A percentile compares a stretch with the other conserved stretches of the same genome.
These are phyloP conservation scores for Tetragnatha versicolor DNA, from an alignment of 1,140 invertebrate genomes.

Conservation along the genomic window DNA sequence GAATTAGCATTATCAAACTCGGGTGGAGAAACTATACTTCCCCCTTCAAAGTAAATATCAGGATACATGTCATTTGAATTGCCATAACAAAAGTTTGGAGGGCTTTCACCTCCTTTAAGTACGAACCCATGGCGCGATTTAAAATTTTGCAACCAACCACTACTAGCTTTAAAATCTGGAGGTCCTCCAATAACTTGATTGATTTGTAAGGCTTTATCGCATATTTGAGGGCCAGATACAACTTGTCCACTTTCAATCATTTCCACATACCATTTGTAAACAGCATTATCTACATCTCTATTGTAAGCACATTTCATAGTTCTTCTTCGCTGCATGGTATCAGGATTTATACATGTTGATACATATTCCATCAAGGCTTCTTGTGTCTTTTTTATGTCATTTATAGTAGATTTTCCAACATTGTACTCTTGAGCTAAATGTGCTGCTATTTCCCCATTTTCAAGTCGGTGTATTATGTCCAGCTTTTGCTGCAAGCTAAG, in stretches of 20 bases:
- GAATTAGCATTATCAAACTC: slow-evolving; percentile 8
- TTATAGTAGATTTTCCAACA: background rate
- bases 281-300: slow-evolving; percentile 18
- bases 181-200: slow-evolving; percentile 15
- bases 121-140: slow-evolving; percentile 32
- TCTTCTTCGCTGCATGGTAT: slow-evolving; percentile 2
- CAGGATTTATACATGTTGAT: background rate
- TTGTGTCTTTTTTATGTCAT: slow-evolving; percentile 4
- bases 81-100: too few relatives aligned
- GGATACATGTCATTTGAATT: background rate
- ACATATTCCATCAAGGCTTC: slow-evolving; percentile 7
- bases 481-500: slow-evolving; percentile 18
- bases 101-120: background rate
- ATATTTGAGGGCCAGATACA: background rate
- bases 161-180: slow-evolving; percentile 40
- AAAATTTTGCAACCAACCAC: slow-evolving; percentile 39
- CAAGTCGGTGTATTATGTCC: slow-evolving; percentile 2
- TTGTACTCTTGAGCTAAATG: slow-evolving; percentile 13
- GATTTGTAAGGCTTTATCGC: slow-evolving; percentile 37
- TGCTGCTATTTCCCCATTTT: background rate
- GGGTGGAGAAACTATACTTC: background rate
- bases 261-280: slow-evolving; percentile 35
- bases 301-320: slow-evolving; percentile 23
- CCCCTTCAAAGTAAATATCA: background rate
- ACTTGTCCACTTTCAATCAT: background rate